Conservation (phyloP, 1,140 invertebrate species). For the Zaprionus kolodkinae region DNA sequence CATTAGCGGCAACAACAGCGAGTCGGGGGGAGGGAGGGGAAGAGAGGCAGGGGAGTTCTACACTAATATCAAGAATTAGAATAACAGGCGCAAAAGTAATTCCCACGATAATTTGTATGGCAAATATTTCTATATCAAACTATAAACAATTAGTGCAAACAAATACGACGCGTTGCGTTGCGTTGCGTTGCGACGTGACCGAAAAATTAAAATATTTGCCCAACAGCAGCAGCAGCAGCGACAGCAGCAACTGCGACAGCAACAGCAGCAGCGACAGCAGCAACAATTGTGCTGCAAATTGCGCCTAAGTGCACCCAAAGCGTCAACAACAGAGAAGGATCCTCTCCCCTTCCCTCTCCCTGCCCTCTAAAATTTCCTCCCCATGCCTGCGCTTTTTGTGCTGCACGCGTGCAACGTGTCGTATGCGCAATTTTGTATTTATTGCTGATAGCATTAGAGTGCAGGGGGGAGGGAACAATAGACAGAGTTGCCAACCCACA, state of each 20-base stretch:
- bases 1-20: constrained; percentile 31
- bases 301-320: constrained; percentile 74
- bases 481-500: neutral
- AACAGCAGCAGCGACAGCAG: constrained; percentile 4
- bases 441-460: constrained; percentile 67
- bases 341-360: neutral
- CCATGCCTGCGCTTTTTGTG: neutral
- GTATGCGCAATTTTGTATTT: constrained; percentile 78
- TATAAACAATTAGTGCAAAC: constrained; percentile 80
- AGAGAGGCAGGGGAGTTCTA: neutral
- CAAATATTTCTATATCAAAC: constrained; percentile 78
- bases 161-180: constrained; percentile 49
- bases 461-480: constrained; percentile 3
- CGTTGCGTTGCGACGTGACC: constrained; percentile 32
- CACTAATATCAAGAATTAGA: constrained; percentile 41
- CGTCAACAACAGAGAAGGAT: constrained; percentile 18
- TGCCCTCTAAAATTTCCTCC: neutral
- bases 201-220: constrained; percentile 62
- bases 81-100: constrained; percentile 44
- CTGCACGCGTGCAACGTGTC: constrained; percentile 45
- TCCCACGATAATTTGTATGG: constrained; percentile 76
- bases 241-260: constrained; percentile 15
- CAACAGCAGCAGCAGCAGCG: constrained; percentile 35
- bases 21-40: neutral
- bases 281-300: constrained; percentile 52